These are phyloP conservation scores for Macheiramphus alcinus DNA, from an alignment of 2,113 vertebrate species.

Conservation along the genomic window DNA sequence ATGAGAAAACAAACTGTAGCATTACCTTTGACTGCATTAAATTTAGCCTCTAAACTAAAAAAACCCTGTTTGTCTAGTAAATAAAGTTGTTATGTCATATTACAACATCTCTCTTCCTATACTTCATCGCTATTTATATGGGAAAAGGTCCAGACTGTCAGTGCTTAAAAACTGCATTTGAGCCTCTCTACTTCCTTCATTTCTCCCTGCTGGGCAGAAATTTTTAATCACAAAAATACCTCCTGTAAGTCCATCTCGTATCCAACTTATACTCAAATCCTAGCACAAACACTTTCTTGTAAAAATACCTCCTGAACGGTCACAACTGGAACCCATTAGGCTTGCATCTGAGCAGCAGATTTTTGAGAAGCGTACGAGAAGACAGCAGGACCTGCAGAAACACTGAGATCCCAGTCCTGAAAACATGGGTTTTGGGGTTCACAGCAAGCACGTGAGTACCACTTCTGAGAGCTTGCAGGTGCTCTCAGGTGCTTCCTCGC, in stretches of 20 bases:
- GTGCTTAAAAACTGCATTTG: neutral
- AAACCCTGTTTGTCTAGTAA: neutral
- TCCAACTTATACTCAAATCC: neutral
- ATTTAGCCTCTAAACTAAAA: neutral
- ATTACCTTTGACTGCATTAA: neutral
- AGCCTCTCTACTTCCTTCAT: constrained; percentile 16
- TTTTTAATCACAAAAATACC: constrained; percentile 42
- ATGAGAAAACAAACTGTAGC: neutral
- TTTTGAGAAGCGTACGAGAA: neutral
- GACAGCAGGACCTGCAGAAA: neutral
- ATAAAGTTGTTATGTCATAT: neutral
- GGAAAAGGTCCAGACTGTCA: neutral
- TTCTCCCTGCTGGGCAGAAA: constrained; percentile 19
- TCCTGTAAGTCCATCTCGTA: neutral
- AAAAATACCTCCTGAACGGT: neutral
- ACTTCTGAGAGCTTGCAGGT: neutral
- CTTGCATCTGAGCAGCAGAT: neutral
- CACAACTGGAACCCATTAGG: neutral
- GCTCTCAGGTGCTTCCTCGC: neutral
- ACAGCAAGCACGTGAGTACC: rapidly evolving
- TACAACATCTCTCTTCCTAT: neutral
- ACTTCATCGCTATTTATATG: constrained; percentile 16
- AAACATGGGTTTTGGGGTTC: rapidly evolving
- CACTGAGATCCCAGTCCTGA: neutral
- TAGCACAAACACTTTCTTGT: neutral